phyloP scores from a whole-genome alignment of 2,113 vertebrate genomes.

The Peromyscus californicus region DNA sequence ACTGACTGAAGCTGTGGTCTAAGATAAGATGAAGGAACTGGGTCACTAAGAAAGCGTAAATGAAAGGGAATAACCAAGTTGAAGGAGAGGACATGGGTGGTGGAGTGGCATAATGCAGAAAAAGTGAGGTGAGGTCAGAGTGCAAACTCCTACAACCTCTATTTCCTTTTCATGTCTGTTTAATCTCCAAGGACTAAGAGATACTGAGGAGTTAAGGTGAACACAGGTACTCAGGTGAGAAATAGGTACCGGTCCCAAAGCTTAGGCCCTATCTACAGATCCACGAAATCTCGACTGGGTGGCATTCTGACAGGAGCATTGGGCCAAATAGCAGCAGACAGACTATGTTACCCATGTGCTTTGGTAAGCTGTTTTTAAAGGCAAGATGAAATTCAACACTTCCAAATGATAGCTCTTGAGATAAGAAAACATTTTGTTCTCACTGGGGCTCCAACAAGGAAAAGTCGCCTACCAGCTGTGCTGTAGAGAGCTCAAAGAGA shows the following conservation, averaged over 20 bases:
- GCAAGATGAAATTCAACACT: not conserved
- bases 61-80: not conserved
- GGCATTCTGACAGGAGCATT: not conserved
- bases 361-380: slow-evolving; percentile 35
- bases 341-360: not conserved
- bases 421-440: not conserved
- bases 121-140: not conserved
- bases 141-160: not conserved
- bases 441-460: not conserved
- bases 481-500: not conserved
- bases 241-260: not conserved
- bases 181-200: not conserved
- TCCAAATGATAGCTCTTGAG: not conserved
- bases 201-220: not conserved
- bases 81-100: not conserved
- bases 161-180: not conserved
- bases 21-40: not conserved
- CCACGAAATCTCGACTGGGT: not conserved
- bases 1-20: not conserved
- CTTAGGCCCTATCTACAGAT: not conserved
- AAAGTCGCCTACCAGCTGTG: not conserved
- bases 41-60: not conserved
- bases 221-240: not conserved
- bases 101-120: not conserved
- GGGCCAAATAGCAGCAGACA: not conserved